Base-by-base conservation (phyloP, 92 coral and sea anemone species). In the Porites lobata region DNA sequence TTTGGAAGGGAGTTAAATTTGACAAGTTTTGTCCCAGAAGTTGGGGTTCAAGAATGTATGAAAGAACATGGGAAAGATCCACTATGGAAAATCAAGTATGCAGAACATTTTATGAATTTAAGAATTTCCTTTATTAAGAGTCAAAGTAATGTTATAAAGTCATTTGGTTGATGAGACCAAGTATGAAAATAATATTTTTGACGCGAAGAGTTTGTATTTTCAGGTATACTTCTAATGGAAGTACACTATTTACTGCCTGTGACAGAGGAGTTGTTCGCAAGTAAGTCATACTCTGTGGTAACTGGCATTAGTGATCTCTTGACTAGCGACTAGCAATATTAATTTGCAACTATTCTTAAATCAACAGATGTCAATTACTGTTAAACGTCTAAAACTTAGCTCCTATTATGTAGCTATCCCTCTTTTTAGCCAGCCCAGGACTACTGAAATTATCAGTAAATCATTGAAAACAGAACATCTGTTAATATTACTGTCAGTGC, bases 211-310 rank as follows among this genome's bases (percentile, higher is more conserved):
- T 57, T 13, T 26, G 6, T 17, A 53, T 9, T 69, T 91, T 29
- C 66, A 95, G 98, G 65, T 95, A 95, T 72, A 94, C 92, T 32
- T 95, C 98, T 69, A 95, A 95, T 81, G 98, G 98, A 29, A 93
- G 94, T 67, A 85, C 94, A 57, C 92, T 95, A 32, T 95, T 94
- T 71, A 95, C 96, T 10, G 93, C 98, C 72, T 95, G 98, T 87
- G 98, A 95, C 76, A 91, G 84, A 70, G 98, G 98, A 3, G 87
- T 94, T 12, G 80, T 94, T 6, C 76, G 98, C 71, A 94, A 91
- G 98, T 94, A 85, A 80, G 92, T 84, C 58, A 54, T 1, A 54
- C 10, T 9, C 58, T 8, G 58, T 54, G 14, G 29, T 26, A 26
- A 26, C 0, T 26, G 29, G 2, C 29, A 26, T 26, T 1, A 26